Evolutionary conservation across 2,888 invertebrate genomes (phyloP), one percentile per base, ranked within the genome.

Genomic region (Ceratothoa steindachneri): DNA sequence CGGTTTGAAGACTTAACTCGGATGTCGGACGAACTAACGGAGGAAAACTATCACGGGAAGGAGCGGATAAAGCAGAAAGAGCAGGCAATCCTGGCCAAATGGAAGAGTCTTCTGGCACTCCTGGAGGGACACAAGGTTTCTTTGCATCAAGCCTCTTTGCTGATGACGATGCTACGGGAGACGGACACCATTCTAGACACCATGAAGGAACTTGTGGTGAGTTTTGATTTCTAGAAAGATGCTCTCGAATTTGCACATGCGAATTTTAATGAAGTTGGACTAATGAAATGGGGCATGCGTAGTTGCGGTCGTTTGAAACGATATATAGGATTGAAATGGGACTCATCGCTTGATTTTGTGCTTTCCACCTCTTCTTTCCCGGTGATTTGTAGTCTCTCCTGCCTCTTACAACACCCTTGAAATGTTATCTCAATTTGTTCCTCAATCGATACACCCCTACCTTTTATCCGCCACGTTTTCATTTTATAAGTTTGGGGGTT

Each of bases 1-100:
- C 89, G 98, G 9, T 97, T 98, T 84, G 92, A 93, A 81, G 94
- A 96, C 85, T 87, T 99, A 65, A 93, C 93, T 0, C 91, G 92
- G 71, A 95, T 99, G 94, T 93, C 95, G 1, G 90, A 91, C 68
- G 97, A 98, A 83, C 87, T 99, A 71, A 92, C 93, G 29, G 88
- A 89, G 41, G 97, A 97, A 86, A 91, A 92, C 81, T 99, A 97
- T 85, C 93, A 96, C 83, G 93, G 93, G 51, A 89, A 92, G 28
- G 94, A 93, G 77, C 88, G 90, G 0, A 94, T 98, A 0, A 85
- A 87, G 69, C 82, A 82, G 53, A 88, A 91, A 0, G 90, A 91
- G 82, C 87, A 89, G 72, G 90, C 94, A 77, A 95, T 97, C 31
- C 87, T 94, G 83, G 87, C 88, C 71, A 90, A 93, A 82, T 99